Evolutionary conservation across 2,888 invertebrate species (phyloP), one percentile per base, ranked within the genome.

Genomic region (Hydraecia micacea): DNA sequence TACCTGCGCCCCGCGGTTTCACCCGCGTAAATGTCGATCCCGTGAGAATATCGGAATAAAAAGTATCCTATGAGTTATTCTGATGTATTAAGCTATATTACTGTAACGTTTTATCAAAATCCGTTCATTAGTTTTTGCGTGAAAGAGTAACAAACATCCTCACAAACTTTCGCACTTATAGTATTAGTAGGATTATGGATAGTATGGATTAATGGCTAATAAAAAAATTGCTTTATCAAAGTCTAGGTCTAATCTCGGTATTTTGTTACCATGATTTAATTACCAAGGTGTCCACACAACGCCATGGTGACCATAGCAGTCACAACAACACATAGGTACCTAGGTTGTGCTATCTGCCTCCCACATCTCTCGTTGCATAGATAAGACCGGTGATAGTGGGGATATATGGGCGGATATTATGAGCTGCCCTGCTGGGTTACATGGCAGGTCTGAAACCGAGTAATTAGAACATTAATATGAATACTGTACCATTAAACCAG

Each of bases 331-430:
- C 83, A 71, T 79, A 84, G 83, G 77, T 66, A 73, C 72, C 60
- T 11, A n/a, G 8, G 21, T 13, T 36, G 60, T 55, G 88, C 87
- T 93, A 93, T 93, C 93, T 88, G 77, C 81, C 72, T 85, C 77
- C 87, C 84, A 90, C 90, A 93, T 93, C 93, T 89, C 83, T 55
- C n/a, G 81, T 80, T 87, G 85, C 88, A 87, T 89, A 91, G 91
- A 91, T 93, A 90, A 86, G 85, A 80, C 70, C 75, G 72, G 79
- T 80, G 87, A 87, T 86, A 84, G 21, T 52, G 77, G 25, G 73
- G 86, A 90, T 86, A 90, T 79, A 92, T 88, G 84, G 84, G 11
- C 7, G 0, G 9, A 8, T 72, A 85, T 78, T 81, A 25, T 52
- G 68, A 25, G 5, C 75, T 11, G 70, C n/a, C 36, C 63, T 39